Evolutionary conservation across 2,888 invertebrate genomes (phyloP), one percentile per base, ranked within the genome.

Genomic region (Drosophila cracens): DNA sequence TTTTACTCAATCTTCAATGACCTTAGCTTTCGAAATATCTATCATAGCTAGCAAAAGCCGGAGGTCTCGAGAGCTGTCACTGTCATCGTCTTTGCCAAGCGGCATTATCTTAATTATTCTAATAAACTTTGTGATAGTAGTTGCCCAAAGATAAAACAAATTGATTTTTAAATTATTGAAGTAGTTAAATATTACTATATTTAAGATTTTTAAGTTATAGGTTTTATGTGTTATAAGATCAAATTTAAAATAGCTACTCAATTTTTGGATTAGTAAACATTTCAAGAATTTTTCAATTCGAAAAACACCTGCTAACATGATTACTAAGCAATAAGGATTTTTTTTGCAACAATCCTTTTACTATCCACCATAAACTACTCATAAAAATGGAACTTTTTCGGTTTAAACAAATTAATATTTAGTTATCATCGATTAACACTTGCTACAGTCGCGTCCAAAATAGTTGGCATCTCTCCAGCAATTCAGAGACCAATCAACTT

Each of bases 1-100:
- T 34, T 70, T 79, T 80, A 79, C 77, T 70, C 80, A 80, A 80
- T 63, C 54, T 49, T 46, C 31, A 65, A 36, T 53, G 70, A 65
- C 63, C 62, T 79, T 76, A 33, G 79, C 78, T 79, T 79, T 79
- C 78, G 79, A 79, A 79, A 79, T 34, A 61, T 40, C n/a, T n/a
- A n/a, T n/a, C n/a, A n/a, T 54, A 53, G 58, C 43, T 58, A 53
- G 60, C 49, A 67, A 68, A 31, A 18, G 57, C 31, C 57, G 7
- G 21, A 51, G 11, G 8, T 27, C 38, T 29, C 25, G 8, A 4
- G 46, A 46, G 46, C 40, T 63, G 40, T 27, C 48, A 49, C 38
- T 56, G 25, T 27, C 25, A 29, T 27, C 38, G 56, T 29, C 21
- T 76, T 21, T 34, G 40, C 31, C 57, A 1, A 54, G 48, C 53